Conservation (phyloP, 2,888 invertebrate species). For the Chalcosyrphus nemorum region DNA sequence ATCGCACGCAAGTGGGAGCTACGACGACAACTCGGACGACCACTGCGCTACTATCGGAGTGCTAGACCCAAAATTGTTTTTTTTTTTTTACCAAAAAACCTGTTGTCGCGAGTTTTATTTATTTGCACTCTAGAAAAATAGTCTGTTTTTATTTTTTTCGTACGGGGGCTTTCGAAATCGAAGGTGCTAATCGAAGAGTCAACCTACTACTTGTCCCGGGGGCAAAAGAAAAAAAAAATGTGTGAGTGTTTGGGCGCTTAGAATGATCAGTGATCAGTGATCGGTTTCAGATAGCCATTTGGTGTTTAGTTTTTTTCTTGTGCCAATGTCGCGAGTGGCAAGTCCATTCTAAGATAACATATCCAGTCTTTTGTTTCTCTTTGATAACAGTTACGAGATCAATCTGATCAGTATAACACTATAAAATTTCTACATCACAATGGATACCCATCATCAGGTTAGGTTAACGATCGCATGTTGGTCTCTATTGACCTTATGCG, state of each 20-base stretch:
- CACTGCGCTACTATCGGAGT: slow-evolving; percentile 47
- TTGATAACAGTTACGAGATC: slow-evolving; percentile 5
- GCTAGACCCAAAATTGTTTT: slow-evolving; percentile 27
- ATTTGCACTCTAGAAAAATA: slow-evolving; percentile 17
- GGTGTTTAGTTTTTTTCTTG: slow-evolving; percentile 40
- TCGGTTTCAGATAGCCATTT: slow-evolving; percentile 60
- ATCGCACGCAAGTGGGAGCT: slow-evolving; percentile 60
- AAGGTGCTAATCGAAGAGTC: slow-evolving; percentile 64
- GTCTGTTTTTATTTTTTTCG: background rate
- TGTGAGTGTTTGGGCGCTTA: slow-evolving; percentile 48
- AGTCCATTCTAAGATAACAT: slow-evolving; percentile 46
- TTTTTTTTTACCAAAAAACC: slow-evolving; percentile 39
- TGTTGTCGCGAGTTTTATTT: slow-evolving; percentile 58
- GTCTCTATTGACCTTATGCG: slow-evolving; percentile 77
- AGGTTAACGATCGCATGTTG: slow-evolving; percentile 77
- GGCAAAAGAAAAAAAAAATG: slow-evolving; percentile 51
- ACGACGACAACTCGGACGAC: slow-evolving; percentile 25
- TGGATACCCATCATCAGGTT: slow-evolving; percentile 71
- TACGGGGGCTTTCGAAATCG: slow-evolving; percentile 63
- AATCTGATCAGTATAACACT: too few relatives aligned
- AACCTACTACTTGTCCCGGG: slow-evolving; percentile 10
- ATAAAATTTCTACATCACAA: slow-evolving; percentile 51
- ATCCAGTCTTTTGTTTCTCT: background rate
- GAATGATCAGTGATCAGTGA: slow-evolving; percentile 64
- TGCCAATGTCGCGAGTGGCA: slow-evolving; percentile 53